Conservation (phyloP, 1,140 invertebrate genomes). For the Myzus persicae region DNA sequence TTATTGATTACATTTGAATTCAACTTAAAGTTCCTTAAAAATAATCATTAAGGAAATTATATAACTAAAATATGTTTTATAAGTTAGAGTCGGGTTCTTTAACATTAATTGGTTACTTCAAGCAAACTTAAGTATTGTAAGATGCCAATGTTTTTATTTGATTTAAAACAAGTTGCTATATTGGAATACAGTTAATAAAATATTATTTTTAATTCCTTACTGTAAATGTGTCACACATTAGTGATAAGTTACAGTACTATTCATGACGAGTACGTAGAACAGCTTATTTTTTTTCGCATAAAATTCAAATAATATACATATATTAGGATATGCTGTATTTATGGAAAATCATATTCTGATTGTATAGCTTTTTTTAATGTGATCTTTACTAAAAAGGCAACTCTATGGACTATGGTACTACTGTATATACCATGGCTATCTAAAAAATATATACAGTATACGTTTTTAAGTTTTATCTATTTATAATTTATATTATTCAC, state of each 20-base stretch:
- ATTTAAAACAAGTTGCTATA: too few species aligned
- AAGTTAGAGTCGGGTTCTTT: too few species aligned
- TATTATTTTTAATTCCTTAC: background rate
- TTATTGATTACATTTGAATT: background rate
- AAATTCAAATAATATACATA: background rate
- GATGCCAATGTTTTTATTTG: background rate
- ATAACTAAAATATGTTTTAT: background rate
- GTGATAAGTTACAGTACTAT: background rate
- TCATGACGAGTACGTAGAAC: too few species aligned
- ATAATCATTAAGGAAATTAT: background rate
- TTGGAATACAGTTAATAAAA: too few species aligned
- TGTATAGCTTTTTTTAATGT: too few species aligned
- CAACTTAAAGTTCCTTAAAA: background rate
- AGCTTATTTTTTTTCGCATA: too few species aligned
- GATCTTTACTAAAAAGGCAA: background rate
- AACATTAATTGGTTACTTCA: background rate
- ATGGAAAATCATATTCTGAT: too few species aligned
- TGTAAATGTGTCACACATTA: too few species aligned
- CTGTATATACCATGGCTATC: background rate
- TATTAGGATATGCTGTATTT: background rate
- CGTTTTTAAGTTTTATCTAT: too few species aligned
- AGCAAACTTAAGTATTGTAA: background rate
- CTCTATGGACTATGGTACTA: background rate
- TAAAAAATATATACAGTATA: background rate
- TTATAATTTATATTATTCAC: too few species aligned